A percentile compares a stretch with the other conserved stretches of the same genome.
phyloP scores from a whole-genome alignment of 2,888 invertebrate species.

The Mythimna pallens region DNA sequence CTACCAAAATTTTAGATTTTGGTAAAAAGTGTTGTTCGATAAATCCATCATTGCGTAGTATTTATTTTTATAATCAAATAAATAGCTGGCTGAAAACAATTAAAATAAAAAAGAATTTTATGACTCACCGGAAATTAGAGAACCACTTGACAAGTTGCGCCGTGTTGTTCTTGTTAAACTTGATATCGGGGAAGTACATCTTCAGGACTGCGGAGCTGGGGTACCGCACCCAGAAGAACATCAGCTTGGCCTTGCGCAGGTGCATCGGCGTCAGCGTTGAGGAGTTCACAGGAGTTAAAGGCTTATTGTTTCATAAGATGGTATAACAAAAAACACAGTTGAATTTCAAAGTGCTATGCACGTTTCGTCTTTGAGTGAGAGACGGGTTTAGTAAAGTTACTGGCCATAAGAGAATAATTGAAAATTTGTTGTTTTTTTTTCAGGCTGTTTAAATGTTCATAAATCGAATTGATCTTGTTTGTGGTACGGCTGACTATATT shows the following conservation, averaged over 20 bases:
- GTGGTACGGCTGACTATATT: neutral
- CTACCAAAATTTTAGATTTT: too few relatives aligned
- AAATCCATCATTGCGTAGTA: neutral
- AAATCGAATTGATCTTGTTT: neutral
- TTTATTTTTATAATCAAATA: neutral
- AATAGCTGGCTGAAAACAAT: constrained; percentile 13
- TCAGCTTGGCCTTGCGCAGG: constrained; percentile 99
- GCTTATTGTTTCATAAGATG: constrained; percentile 74
- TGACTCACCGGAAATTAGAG: constrained; percentile 99
- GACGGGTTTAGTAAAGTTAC: neutral
- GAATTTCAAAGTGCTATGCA: neutral
- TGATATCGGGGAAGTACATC: constrained; percentile 99
- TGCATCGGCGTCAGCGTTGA: constrained; percentile 99
- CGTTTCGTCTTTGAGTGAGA: neutral
- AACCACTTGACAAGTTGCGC: constrained; percentile 99
- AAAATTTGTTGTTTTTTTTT: neutral
- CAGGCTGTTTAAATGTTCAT: neutral
- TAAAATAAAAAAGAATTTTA: constrained; percentile 29
- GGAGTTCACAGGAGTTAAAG: constrained; percentile 97
- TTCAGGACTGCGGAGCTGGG: constrained; percentile 99
- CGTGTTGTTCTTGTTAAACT: constrained; percentile 99
- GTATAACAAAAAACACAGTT: neutral
- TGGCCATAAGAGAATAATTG: neutral
- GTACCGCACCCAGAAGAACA: constrained; percentile 99
- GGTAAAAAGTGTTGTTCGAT: too few relatives aligned